Conservation (phyloP, 2,888 invertebrate genomes). For the Drosophila percnosoma region DNA sequence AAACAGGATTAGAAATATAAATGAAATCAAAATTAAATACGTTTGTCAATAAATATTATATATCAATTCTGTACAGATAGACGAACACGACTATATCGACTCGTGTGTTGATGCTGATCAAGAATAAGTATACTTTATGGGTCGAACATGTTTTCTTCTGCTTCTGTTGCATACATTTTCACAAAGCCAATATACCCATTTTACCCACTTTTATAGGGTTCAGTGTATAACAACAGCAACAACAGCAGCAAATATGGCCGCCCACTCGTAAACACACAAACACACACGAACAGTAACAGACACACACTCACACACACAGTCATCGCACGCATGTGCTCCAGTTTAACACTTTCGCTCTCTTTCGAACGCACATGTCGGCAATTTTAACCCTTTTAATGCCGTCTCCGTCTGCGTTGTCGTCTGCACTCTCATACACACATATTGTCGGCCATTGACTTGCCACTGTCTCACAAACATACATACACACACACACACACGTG, state of each 20-base stretch:
- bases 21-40: not conserved
- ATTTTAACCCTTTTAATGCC: slow-evolving; percentile 83
- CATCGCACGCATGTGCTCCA: slow-evolving; percentile 70
- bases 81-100: not conserved
- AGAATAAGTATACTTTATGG: not conserved
- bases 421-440: slow-evolving; percentile 47
- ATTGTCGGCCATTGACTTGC: slow-evolving; percentile 69
- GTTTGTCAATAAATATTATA: not conserved
- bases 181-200: not conserved
- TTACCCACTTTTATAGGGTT: not conserved
- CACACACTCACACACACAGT: slow-evolving; percentile 16
- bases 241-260: slow-evolving; percentile 52
- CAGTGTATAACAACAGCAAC: slow-evolving; percentile 28
- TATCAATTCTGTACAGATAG: not conserved
- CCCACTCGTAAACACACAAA: slow-evolving; percentile 25
- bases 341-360: slow-evolving; percentile 76
- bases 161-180: not conserved
- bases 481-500: slow-evolving; percentile 7
- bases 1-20: not conserved
- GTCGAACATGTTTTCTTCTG: not conserved
- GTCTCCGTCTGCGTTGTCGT: slow-evolving; percentile 78
- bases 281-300: slow-evolving; percentile 4
- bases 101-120: not conserved
- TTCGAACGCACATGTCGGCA: slow-evolving; percentile 65
- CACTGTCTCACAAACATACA: slow-evolving; percentile 9